phyloP scores from a whole-genome alignment of 2,113 vertebrate genomes.

The Perca fluviatilis region DNA sequence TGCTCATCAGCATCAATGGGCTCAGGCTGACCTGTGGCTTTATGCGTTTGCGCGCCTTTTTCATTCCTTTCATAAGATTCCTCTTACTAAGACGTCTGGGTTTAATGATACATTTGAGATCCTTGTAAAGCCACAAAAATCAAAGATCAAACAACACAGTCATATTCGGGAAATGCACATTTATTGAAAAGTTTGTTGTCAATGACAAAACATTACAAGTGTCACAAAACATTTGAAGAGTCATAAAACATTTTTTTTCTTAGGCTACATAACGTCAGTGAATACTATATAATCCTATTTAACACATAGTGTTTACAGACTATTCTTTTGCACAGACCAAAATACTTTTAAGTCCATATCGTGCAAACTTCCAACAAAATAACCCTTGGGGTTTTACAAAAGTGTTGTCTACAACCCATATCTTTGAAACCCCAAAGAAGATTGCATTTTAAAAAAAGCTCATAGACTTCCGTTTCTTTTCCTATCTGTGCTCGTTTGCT shows the following conservation, averaged over 20 bases:
- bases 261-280: slow-evolving; percentile 4
- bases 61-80: slow-evolving; percentile 5
- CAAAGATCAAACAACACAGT: slow-evolving; percentile 32
- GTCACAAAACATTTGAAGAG: slow-evolving; percentile 31
- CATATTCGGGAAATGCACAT: slow-evolving; percentile 11
- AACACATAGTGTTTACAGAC: slow-evolving; percentile 89
- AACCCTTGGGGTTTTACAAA: slow-evolving; percentile 89
- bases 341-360: slow-evolving; percentile 82
- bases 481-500: slow-evolving; percentile 77
- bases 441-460: slow-evolving; percentile 81
- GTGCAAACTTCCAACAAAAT: slow-evolving; percentile 87
- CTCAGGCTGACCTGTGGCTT: slow-evolving; percentile 61
- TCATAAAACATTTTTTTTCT: slow-evolving; percentile 28
- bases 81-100: not conserved
- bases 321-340: slow-evolving; percentile 87
- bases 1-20: slow-evolving; percentile 69
- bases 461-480: slow-evolving; percentile 67
- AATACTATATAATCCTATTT: slow-evolving; percentile 45
- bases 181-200: slow-evolving; percentile 63
- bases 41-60: slow-evolving; percentile 73
- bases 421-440: slow-evolving; percentile 87
- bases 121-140: not conserved
- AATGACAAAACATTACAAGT: slow-evolving; percentile 49
- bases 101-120: not conserved
- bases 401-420: slow-evolving; percentile 85